Evolutionary conservation across 2,113 vertebrate species (phyloP).

Genomic region (Platycercus adscitus): DNA sequence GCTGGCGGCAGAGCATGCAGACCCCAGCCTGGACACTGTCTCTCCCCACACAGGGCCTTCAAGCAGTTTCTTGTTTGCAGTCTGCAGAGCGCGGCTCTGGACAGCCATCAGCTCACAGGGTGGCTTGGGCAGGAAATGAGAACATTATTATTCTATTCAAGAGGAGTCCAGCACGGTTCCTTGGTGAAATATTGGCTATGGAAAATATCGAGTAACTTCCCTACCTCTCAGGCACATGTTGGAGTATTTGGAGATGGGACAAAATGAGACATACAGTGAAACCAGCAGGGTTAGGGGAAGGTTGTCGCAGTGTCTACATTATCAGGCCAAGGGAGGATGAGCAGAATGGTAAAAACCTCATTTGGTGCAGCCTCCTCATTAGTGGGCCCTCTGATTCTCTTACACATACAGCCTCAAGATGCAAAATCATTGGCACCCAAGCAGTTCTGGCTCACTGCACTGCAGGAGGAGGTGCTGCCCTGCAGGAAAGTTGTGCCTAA

Average conservation of each 20-base stretch:
- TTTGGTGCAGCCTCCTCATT: background rate
- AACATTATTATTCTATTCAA: background rate
- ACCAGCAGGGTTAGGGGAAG: background rate
- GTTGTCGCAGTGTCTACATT: background rate
- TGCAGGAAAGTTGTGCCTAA: background rate
- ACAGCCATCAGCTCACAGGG: accelerated
- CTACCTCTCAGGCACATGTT: background rate
- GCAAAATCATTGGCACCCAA: accelerated
- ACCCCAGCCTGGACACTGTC: background rate
- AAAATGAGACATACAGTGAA: background rate
- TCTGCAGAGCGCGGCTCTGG: background rate
- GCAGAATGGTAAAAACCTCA: background rate
- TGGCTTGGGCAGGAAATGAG: background rate
- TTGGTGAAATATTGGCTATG: slow-evolving; percentile 24
- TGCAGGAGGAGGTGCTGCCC: background rate
- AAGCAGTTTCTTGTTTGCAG: background rate
- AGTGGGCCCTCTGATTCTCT: background rate
- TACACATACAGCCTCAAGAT: accelerated
- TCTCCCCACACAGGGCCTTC: background rate
- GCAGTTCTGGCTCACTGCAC: background rate
- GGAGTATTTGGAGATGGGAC: background rate
- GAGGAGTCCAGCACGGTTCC: background rate
- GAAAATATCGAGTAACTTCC: background rate
- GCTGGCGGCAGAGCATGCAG: background rate
- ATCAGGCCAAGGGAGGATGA: background rate